phyloP scores from a whole-genome alignment of 2,113 vertebrate genomes.

The Monopterus albus region DNA sequence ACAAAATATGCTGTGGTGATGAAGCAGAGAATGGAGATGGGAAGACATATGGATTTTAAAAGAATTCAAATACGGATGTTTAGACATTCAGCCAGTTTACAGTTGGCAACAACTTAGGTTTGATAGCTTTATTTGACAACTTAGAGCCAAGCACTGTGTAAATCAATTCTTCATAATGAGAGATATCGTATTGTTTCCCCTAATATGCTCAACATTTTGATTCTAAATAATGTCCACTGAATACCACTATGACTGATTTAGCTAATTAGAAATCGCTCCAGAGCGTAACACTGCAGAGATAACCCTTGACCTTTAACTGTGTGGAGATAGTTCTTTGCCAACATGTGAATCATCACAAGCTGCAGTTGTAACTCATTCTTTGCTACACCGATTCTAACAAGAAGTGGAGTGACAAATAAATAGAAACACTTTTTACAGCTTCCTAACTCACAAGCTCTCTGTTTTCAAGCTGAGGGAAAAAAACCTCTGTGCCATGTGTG shows the following conservation, averaged over 20 bases:
- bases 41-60: too few species aligned
- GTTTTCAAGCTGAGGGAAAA: slow-evolving; percentile 24
- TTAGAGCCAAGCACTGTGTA: not conserved
- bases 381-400: not conserved
- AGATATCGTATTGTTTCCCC: not conserved
- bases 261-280: not conserved
- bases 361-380: not conserved
- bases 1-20: too few species aligned
- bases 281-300: slow-evolving; percentile 11
- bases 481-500: slow-evolving; percentile 1
- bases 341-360: not conserved
- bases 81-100: not conserved
- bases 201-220: not conserved
- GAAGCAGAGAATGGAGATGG: too few species aligned
- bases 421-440: not conserved
- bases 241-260: not conserved
- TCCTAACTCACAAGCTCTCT: not conserved
- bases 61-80: too few species aligned
- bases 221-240: not conserved
- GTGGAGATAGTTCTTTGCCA: not conserved
- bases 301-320: slow-evolving; percentile 62
- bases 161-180: not conserved
- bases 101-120: not conserved
- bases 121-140: not conserved
- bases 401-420: not conserved